phyloP scores from a whole-genome alignment of 2,888 invertebrate genomes.

The Elmis aenea region DNA sequence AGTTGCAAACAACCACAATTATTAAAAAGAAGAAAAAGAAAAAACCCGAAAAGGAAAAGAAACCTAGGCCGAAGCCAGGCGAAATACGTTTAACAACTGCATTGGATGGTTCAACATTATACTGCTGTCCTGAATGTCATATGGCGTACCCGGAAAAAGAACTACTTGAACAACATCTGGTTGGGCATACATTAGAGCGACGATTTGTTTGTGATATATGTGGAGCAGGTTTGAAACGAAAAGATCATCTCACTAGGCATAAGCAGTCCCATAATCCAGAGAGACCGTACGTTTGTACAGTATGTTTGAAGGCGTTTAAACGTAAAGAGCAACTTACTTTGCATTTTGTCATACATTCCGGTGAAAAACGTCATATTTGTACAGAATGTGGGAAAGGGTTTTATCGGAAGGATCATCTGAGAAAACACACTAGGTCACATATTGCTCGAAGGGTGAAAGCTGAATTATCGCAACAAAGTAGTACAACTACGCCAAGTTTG shows the following conservation, averaged over 20 bases:
- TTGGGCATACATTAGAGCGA: slow-evolving; percentile 80
- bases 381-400: slow-evolving; percentile 86
- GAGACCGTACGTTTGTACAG: slow-evolving; percentile 81
- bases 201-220: slow-evolving; percentile 85
- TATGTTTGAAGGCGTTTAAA: slow-evolving; percentile 83
- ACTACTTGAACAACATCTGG: slow-evolving; percentile 77
- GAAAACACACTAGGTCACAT: slow-evolving; percentile 80
- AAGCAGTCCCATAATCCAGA: slow-evolving; percentile 87
- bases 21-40: slow-evolving; percentile 77
- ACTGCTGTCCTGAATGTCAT: slow-evolving; percentile 84
- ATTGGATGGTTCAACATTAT: slow-evolving; percentile 75
- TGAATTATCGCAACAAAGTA: slow-evolving; percentile 67
- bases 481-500: slow-evolving; percentile 29
- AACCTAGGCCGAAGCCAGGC: slow-evolving; percentile 78
- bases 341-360: slow-evolving; percentile 86
- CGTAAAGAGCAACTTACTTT: slow-evolving; percentile 83
- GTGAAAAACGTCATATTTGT: slow-evolving; percentile 82
- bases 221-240: slow-evolving; percentile 80
- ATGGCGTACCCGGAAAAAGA: slow-evolving; percentile 86
- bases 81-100: slow-evolving; percentile 77
- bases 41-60: slow-evolving; percentile 72
- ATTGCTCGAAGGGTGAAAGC: slow-evolving; percentile 81
- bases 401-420: slow-evolving; percentile 81
- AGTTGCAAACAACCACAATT: slow-evolving; percentile 38
- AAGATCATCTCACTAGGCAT: slow-evolving; percentile 81